Evolutionary conservation across 2,888 invertebrate species (phyloP).

Genomic region (Brachylomia viminalis): DNA sequence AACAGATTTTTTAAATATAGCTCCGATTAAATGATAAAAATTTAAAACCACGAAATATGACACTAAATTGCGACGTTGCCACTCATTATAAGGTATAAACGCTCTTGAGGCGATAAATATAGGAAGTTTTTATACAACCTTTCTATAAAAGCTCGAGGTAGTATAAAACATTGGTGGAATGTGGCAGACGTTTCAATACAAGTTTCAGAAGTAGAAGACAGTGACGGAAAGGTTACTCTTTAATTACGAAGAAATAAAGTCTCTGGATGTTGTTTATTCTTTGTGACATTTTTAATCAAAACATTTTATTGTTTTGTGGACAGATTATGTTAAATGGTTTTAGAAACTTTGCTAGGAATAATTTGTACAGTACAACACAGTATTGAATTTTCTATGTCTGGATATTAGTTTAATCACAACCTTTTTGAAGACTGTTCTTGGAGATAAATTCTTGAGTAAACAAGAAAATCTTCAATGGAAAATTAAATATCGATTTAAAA

Average conservation of each 20-base stretch:
- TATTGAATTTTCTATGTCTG: no score
- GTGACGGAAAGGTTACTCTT: constrained; percentile 50
- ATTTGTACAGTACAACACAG: no score
- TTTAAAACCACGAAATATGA: no score
- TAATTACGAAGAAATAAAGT: constrained; percentile 57
- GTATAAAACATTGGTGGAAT: constrained; percentile 56
- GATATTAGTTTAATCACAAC: no score
- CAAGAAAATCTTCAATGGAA: no score
- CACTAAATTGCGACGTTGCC: no score
- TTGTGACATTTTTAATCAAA: constrained; percentile 54
- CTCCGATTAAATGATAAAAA: no score
- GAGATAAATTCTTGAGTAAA: no score
- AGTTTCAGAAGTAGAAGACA: constrained; percentile 66
- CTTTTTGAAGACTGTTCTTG: no score
- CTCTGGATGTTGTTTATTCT: constrained; percentile 51
- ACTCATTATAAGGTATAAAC: no score
- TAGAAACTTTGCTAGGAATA: not conserved
- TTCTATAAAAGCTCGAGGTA: not conserved
- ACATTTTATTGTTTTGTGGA: constrained; percentile 18
- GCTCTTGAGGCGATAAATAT: constrained; percentile 15
- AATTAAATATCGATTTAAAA: not conserved
- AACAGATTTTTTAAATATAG: no score
- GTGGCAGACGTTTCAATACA: constrained; percentile 71
- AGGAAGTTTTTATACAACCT: constrained; percentile 18
- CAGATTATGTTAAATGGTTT: not conserved